phyloP scores from a whole-genome alignment of 2,797 vertebrate genomes.

The Sorex maritimensis region DNA sequence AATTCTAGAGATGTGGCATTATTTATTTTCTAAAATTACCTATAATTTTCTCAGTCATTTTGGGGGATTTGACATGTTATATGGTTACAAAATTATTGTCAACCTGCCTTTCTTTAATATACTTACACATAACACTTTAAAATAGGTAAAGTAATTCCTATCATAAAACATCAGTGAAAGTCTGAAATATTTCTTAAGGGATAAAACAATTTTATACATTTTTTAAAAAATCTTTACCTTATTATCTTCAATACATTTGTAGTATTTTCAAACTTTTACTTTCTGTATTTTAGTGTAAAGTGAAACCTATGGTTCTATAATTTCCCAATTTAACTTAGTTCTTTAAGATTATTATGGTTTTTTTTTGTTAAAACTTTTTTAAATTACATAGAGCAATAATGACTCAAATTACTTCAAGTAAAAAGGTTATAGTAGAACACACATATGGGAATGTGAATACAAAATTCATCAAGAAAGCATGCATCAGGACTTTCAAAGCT shows the following conservation, averaged over 20 bases:
- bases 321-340: conserved; percentile 32
- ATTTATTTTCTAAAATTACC: conserved; percentile 8
- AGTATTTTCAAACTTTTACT: not conserved
- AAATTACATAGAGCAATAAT: conserved; percentile 1
- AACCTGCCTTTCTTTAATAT: conserved; percentile 26
- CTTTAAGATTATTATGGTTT: not conserved
- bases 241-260: conserved; percentile 14
- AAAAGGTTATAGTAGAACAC: not conserved
- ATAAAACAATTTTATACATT: not conserved
- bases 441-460: not conserved
- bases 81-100: conserved; percentile 2
- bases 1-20: not conserved
- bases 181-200: conserved; percentile 5
- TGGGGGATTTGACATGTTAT: conserved; percentile 10
- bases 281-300: not conserved
- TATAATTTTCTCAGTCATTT: not conserved
- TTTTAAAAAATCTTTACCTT: not conserved
- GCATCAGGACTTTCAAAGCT: not conserved
- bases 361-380: not conserved
- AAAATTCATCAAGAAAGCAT: not conserved
- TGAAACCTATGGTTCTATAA: not conserved
- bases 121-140: not conserved
- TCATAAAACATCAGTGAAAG: conserved; percentile 15
- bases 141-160: not conserved
- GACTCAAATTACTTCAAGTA: not conserved